Percentiles rank a stretch among this genome's conserved stretches.
phyloP scores from a whole-genome alignment of 2,797 vertebrate species.

The Pipistrellus pygmaeus region DNA sequence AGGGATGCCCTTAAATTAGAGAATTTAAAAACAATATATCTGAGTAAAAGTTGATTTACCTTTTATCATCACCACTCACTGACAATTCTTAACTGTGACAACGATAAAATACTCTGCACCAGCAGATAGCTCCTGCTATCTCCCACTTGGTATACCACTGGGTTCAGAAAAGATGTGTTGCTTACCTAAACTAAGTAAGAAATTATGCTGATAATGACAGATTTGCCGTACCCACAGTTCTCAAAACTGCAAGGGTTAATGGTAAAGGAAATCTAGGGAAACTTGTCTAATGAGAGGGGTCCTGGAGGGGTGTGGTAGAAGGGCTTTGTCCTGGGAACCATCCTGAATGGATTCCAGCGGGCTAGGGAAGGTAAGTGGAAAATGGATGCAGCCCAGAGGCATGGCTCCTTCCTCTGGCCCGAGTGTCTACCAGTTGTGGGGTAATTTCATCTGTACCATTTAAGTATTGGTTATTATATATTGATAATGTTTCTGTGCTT shows the following conservation, averaged over 20 bases:
- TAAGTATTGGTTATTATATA: background rate
- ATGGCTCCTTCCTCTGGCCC: background rate
- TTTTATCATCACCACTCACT: background rate
- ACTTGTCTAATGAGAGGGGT: background rate
- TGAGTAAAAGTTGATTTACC: background rate
- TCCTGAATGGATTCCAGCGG: too few relatives aligned
- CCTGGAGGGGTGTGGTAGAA: background rate
- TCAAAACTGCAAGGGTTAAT: background rate
- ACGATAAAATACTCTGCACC: background rate
- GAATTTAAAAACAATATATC: background rate
- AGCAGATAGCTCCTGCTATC: background rate
- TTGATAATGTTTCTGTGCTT: background rate
- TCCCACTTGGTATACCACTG: rapidly evolving
- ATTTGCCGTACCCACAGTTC: background rate
- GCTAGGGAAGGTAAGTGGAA: background rate
- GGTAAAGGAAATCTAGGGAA: background rate
- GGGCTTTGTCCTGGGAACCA: too few relatives aligned
- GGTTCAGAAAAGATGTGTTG: background rate
- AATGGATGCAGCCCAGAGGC: background rate
- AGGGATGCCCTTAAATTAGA: rapidly evolving
- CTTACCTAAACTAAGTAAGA: background rate
- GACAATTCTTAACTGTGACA: background rate
- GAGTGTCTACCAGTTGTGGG: background rate
- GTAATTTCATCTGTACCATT: background rate
- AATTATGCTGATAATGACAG: background rate